These are phyloP conservation scores for Oscheius sp. DNA, from an alignment of 2,888 invertebrate genomes.

Conservation along the genomic window DNA sequence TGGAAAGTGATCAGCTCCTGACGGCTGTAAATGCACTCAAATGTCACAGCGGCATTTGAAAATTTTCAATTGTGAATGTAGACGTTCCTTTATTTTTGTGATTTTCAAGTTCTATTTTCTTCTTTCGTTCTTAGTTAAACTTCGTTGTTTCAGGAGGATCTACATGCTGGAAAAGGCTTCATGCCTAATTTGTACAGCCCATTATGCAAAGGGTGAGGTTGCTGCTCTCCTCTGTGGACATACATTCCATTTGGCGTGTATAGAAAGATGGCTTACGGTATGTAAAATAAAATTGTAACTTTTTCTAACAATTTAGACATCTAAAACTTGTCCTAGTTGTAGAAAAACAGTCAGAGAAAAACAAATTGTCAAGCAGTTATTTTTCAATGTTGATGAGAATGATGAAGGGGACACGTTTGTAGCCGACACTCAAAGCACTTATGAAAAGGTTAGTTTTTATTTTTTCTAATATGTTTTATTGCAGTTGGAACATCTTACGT, in stretches of 20 bases:
- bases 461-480: not conserved
- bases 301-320: not conserved
- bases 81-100: too few species aligned
- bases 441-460: not conserved
- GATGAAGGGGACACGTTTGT: not conserved
- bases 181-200: not conserved
- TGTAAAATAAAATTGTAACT: not conserved
- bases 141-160: too few species aligned
- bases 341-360: not conserved
- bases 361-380: not conserved
- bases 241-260: not conserved
- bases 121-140: too few species aligned
- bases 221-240: not conserved
- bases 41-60: too few species aligned
- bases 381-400: not conserved
- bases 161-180: not conserved
- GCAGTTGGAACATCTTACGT: not conserved
- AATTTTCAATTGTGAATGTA: too few species aligned
- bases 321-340: constrained; percentile 3
- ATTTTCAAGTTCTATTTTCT: too few species aligned
- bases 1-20: too few species aligned
- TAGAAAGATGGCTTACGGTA: not conserved
- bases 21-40: too few species aligned
- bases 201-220: not conserved
- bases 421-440: not conserved